phyloP scores from a whole-genome alignment of 2,888 invertebrate genomes.

The Sarcophaga variegata region DNA sequence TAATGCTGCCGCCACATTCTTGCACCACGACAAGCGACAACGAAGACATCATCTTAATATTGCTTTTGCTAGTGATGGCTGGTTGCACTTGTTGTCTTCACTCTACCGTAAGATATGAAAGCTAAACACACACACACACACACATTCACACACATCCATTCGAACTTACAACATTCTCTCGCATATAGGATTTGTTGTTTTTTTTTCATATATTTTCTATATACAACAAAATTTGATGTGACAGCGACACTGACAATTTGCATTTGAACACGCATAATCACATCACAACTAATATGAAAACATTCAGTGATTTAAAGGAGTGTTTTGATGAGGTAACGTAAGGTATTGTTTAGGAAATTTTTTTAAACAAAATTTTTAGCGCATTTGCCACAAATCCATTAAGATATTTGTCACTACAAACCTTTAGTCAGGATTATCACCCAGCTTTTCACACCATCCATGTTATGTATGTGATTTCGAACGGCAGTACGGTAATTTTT shows the following conservation, averaged over 20 bases:
- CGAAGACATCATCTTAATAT: slow-evolving; percentile 66
- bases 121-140: slow-evolving; percentile 13
- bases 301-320: slow-evolving; percentile 9
- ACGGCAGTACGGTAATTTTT: too few species aligned
- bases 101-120: slow-evolving; percentile 69
- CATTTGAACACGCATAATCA: slow-evolving; percentile 68
- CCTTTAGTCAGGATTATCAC: too few species aligned
- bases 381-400: too few species aligned
- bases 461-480: too few species aligned
- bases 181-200: slow-evolving; percentile 37
- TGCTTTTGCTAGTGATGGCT: slow-evolving; percentile 67
- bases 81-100: slow-evolving; percentile 71
- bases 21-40: slow-evolving; percentile 57
- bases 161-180: slow-evolving; percentile 14
- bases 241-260: slow-evolving; percentile 70
- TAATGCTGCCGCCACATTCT: slow-evolving; percentile 64
- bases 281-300: slow-evolving; percentile 66
- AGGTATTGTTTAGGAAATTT: neutral
- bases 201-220: slow-evolving; percentile 26
- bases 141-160: slow-evolving; percentile 3
- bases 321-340: neutral
- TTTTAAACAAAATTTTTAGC: too few species aligned
- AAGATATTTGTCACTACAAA: too few species aligned
- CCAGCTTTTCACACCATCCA: too few species aligned
- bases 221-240: slow-evolving; percentile 66